Evolutionary conservation across 2,888 invertebrate genomes (phyloP).

Genomic region (Tortrix viridana): DNA sequence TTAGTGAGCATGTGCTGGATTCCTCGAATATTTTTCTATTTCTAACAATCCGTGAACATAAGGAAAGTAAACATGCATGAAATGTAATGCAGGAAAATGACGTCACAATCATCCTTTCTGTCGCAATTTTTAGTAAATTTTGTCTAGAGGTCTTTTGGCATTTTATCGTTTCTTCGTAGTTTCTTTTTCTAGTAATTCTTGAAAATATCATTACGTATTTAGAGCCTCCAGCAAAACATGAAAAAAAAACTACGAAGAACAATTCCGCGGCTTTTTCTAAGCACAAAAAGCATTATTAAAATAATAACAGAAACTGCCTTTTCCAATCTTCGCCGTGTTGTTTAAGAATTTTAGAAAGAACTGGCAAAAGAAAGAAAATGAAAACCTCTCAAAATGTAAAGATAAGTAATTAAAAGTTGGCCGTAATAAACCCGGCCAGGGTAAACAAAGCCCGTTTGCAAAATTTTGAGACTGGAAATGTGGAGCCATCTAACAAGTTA

Average conservation of each 20-base stretch:
- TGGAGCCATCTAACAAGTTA: constrained; percentile 14
- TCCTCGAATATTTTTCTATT: no score
- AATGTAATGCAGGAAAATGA: no score
- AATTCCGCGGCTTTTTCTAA: background rate
- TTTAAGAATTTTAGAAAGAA: constrained; percentile 36
- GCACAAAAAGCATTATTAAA: constrained; percentile 18
- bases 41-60: no score
- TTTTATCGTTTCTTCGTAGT: no score
- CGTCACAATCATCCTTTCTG: no score
- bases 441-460: constrained; percentile 52
- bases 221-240: background rate
- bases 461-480: constrained; percentile 44
- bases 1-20: no score
- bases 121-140: no score
- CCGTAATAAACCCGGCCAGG: constrained; percentile 46
- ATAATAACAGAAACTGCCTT: constrained; percentile 28
- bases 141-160: no score
- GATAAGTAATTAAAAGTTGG: constrained; percentile 67
- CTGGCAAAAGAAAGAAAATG: constrained; percentile 53
- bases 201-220: no score
- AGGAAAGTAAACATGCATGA: no score
- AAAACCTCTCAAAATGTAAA: constrained; percentile 60
- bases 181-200: no score
- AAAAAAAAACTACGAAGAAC: background rate
- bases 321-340: constrained; percentile 14